Percentiles rank a stretch among this genome's conserved stretches.
Conservation (phyloP, 1,140 invertebrate genomes). For the Conus betulinus region DNA sequence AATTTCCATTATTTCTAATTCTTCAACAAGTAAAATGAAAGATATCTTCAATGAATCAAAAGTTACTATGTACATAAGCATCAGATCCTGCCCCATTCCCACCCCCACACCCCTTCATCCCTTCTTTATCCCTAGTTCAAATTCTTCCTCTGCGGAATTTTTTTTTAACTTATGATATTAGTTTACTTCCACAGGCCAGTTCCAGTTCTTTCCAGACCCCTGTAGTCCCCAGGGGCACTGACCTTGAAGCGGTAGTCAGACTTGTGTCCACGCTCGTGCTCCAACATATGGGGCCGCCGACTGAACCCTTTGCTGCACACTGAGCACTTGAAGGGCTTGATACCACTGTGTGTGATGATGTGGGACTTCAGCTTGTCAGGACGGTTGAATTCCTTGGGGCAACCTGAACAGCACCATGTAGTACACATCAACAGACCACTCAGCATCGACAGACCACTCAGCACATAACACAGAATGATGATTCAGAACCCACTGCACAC, state of each 20-base stretch:
- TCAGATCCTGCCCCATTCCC: no score
- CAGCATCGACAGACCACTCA: not conserved
- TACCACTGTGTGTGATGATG: slow-evolving; percentile 75
- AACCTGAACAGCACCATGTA: slow-evolving; percentile 74
- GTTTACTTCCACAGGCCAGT: not conserved
- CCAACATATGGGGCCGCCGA: slow-evolving; percentile 68
- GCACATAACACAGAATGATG: no score
- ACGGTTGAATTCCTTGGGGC: slow-evolving; percentile 82
- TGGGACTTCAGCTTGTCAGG: slow-evolving; percentile 77
- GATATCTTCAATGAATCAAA: no score
- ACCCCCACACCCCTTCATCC: no score
- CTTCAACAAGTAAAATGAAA: no score
- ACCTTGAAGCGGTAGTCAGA: slow-evolving; percentile 64
- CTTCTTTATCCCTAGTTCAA: not conserved
- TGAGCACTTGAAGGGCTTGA: slow-evolving; percentile 79
- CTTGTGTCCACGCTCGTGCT: slow-evolving; percentile 71
- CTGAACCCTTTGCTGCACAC: slow-evolving; percentile 80
- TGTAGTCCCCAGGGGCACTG: not conserved
- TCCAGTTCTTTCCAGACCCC: not conserved
- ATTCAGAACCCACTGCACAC: no score
- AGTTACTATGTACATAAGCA: no score
- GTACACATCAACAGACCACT: not conserved
- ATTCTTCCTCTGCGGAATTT: not conserved
- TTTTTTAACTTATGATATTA: not conserved
- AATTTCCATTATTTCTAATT: no score